A percentile compares a stretch with the other conserved stretches of the same genome.
Evolutionary conservation across 2,888 invertebrate genomes (phyloP).

Genomic region (Drosophila falleni): DNA sequence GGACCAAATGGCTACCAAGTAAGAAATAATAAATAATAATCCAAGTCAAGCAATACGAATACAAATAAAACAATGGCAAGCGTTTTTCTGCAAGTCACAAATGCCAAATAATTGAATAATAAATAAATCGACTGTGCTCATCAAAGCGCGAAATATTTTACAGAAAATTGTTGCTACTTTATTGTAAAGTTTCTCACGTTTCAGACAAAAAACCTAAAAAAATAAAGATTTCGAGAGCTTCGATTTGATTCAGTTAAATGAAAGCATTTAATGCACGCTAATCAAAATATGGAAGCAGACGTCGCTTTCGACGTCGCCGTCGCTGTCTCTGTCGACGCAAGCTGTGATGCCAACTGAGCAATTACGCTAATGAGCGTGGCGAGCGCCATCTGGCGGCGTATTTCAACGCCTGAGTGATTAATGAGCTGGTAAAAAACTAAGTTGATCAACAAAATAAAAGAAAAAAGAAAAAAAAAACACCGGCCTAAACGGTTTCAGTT

Average conservation of each 20-base stretch:
- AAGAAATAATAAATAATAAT: constrained; percentile 31
- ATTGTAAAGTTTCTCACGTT: constrained; percentile 75
- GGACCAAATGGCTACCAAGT: constrained; percentile 40
- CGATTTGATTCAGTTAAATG: constrained; percentile 77
- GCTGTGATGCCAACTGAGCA: constrained; percentile 56
- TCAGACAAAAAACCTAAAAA: constrained; percentile 40
- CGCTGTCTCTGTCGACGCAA: constrained; percentile 32
- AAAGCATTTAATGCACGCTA: constrained; percentile 80
- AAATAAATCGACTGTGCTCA: constrained; percentile 73
- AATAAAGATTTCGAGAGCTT: constrained; percentile 55
- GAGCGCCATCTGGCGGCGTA: constrained; percentile 69
- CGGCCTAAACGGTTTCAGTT: constrained; percentile 55
- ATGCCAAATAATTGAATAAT: constrained; percentile 77
- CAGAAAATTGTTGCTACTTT: constrained; percentile 53
- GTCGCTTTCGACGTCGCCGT: constrained; percentile 12
- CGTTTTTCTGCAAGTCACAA: constrained; percentile 71
- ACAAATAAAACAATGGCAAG: constrained; percentile 47
- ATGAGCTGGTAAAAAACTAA: constrained; percentile 70
- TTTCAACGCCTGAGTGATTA: constrained; percentile 81
- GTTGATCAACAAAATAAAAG: constrained; percentile 56
- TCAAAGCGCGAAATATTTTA: constrained; percentile 73
- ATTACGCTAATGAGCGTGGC: constrained; percentile 73
- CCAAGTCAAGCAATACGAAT: constrained; percentile 32
- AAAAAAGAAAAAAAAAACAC: constrained; percentile 9
- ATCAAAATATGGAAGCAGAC: constrained; percentile 57